These are phyloP conservation scores for Ceyx melanurus DNA, from an alignment of 2,113 vertebrate genomes.

Conservation along the genomic window DNA sequence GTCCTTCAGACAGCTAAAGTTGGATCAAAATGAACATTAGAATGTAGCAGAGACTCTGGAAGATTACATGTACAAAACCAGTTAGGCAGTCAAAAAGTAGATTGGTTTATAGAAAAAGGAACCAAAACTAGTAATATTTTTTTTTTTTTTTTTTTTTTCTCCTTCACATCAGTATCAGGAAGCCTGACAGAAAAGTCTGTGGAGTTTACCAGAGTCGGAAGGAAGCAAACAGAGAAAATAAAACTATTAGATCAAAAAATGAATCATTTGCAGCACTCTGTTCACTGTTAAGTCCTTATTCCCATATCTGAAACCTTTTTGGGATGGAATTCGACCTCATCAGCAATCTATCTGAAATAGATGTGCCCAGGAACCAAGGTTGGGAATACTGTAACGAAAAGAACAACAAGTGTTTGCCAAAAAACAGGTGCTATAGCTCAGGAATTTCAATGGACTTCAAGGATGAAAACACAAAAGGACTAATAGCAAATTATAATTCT, in stretches of 20 bases:
- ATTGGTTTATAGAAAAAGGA: conserved; percentile 32
- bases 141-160: background rate
- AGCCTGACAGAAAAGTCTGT: conserved; percentile 6
- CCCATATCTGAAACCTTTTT: background rate
- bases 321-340: background rate
- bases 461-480: background rate
- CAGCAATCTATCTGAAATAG: background rate
- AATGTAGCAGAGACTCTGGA: conserved; percentile 16
- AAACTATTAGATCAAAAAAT: background rate
- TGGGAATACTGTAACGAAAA: background rate
- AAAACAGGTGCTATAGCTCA: background rate
- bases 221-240: background rate
- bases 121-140: conserved; percentile 22
- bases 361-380: background rate
- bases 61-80: conserved; percentile 33
- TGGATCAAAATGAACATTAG: conserved; percentile 7
- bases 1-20: conserved; percentile 9
- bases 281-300: background rate
- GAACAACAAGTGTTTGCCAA: background rate
- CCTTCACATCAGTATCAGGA: background rate
- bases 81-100: conserved; percentile 3
- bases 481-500: background rate
- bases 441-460: background rate
- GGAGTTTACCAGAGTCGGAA: background rate
- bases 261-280: background rate